phyloP scores from a whole-genome alignment of 35 echinoderm and acorn worm genomes.

The Anneissia japonica region DNA sequence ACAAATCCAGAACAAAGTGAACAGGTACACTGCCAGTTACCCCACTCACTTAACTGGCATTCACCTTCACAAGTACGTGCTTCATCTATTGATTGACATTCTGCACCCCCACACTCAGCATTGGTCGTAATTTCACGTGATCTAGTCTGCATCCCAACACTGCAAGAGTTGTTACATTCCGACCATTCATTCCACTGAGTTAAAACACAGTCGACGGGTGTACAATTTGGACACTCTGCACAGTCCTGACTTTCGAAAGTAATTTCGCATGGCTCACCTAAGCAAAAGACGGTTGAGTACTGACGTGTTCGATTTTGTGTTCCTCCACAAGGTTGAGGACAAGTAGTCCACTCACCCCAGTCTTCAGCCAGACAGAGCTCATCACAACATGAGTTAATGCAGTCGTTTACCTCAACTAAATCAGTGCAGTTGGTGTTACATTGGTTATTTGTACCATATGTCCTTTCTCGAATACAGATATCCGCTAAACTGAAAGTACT shows the following conservation, averaged over 20 bases:
- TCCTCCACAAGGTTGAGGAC: background rate
- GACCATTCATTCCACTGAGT: background rate
- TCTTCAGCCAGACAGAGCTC: background rate
- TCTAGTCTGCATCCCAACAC: background rate
- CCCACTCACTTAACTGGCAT: background rate
- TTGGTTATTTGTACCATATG: background rate
- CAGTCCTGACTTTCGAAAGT: background rate
- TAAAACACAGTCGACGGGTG: background rate
- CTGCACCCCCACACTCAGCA: background rate
- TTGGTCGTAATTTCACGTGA: background rate
- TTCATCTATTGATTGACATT: background rate
- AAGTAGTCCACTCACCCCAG: background rate
- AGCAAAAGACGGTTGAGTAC: background rate
- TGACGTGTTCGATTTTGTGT: background rate
- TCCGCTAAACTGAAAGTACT: background rate
- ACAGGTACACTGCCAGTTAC: background rate
- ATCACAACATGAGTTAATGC: background rate
- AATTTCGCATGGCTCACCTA: background rate
- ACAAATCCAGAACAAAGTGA: background rate
- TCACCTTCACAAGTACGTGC: background rate
- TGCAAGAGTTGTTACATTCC: background rate
- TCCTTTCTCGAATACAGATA: background rate
- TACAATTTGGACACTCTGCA: background rate
- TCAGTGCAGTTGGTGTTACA: background rate
- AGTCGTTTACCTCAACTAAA: background rate